phyloP scores from a whole-genome alignment of 1,140 invertebrate species.

The Sinella curviseta region DNA sequence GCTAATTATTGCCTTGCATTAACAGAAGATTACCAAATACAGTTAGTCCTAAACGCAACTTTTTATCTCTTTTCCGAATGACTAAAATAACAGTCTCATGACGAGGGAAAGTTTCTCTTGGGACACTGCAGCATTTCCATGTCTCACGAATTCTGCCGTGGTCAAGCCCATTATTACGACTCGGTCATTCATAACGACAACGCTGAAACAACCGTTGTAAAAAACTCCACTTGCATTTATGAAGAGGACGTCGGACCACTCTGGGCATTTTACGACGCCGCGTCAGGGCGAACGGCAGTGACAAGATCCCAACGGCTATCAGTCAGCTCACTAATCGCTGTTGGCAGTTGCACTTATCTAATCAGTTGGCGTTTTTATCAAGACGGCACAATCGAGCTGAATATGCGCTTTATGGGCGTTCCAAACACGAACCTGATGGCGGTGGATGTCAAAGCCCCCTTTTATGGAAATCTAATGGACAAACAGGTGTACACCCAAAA shows the following conservation, averaged over 20 bases:
- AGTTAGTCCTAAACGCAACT: too few species aligned
- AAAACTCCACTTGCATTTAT: not conserved
- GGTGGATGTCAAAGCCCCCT: not conserved
- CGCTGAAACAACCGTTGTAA: not conserved
- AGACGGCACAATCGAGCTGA: slow-evolving; percentile 6
- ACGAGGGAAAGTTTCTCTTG: not conserved
- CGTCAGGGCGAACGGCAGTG: not conserved
- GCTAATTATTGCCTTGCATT: not conserved
- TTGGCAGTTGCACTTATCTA: not conserved
- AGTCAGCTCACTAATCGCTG: not conserved
- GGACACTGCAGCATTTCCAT: not conserved
- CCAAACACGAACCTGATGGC: not conserved
- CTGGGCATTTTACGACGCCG: not conserved
- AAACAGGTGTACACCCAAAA: not conserved
- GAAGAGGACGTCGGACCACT: slow-evolving; percentile 1
- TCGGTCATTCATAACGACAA: not conserved
- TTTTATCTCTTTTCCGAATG: too few species aligned
- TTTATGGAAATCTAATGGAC: not conserved
- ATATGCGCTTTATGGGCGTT: not conserved
- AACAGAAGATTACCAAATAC: too few species aligned
- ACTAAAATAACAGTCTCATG: not conserved
- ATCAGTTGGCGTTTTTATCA: not conserved
- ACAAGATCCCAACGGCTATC: not conserved
- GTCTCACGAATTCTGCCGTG: not conserved
- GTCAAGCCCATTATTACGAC: not conserved